Percentiles rank a stretch among this genome's conserved stretches.
Conservation (phyloP, 2,888 invertebrate species). For the Andrena bicolor region DNA sequence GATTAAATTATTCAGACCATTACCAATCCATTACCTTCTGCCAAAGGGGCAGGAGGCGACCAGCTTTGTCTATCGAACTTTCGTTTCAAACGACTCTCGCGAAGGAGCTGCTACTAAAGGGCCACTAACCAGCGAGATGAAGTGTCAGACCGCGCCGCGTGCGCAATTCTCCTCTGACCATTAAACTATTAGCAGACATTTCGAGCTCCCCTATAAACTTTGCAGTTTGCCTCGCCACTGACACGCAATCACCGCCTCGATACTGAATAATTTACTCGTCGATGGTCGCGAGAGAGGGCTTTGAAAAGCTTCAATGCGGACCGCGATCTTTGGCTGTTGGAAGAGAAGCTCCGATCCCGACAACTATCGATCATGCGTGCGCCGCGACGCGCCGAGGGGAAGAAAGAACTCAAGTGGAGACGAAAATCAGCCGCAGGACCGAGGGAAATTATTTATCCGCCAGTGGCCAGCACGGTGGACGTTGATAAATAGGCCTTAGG, state of each 20-base stretch:
- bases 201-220: neutral
- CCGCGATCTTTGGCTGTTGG: no score
- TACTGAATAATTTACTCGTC: neutral
- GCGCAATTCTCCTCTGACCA: conserved; percentile 18
- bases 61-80: conserved; percentile 7
- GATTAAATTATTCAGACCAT: conserved; percentile 4
- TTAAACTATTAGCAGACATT: conserved; percentile 8
- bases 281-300: no score
- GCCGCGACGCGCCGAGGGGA: neutral
- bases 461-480: conserved; percentile 45
- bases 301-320: no score
- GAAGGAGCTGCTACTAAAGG: conserved; percentile 1
- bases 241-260: neutral
- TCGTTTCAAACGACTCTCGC: conserved; percentile 11
- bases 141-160: neutral
- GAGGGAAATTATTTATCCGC: conserved; percentile 64
- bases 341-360: no score
- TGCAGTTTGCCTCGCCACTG: neutral
- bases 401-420: conserved; percentile 2
- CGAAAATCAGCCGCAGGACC: conserved; percentile 24
- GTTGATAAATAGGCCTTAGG: conserved; percentile 63
- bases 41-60: neutral
- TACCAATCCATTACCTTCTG: neutral
- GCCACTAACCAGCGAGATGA: conserved; percentile 17
- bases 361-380: no score